These are phyloP conservation scores for Lycocerus yunnanus DNA, from an alignment of 2,888 invertebrate species.

Conservation along the genomic window DNA sequence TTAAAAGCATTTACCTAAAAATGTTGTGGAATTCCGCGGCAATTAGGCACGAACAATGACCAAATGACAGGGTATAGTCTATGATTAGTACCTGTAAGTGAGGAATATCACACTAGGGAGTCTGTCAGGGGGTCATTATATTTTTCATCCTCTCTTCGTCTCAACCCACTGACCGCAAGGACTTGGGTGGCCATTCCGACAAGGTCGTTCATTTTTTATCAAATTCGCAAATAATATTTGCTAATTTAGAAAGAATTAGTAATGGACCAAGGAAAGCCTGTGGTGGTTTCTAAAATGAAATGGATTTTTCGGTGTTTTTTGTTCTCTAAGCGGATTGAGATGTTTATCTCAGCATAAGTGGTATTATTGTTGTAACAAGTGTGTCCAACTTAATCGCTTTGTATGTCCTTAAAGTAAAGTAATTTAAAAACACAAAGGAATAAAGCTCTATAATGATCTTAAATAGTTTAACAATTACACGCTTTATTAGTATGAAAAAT, in stretches of 20 bases:
- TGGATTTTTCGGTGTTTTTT: constrained; percentile 24
- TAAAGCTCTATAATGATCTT: constrained; percentile 10
- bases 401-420: constrained; percentile 15
- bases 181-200: constrained; percentile 36
- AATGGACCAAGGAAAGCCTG: constrained; percentile 29
- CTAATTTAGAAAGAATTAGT: constrained; percentile 33
- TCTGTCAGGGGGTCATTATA: constrained; percentile 36
- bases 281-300: constrained; percentile 25
- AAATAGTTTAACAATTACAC: constrained; percentile 20
- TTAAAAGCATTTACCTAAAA: constrained; percentile 30
- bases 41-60: constrained; percentile 40
- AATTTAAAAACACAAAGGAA: constrained; percentile 26
- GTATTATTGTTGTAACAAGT: constrained; percentile 26
- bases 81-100: constrained; percentile 41
- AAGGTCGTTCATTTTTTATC: constrained; percentile 33
- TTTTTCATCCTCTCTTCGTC: constrained; percentile 14
- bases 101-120: constrained; percentile 44
- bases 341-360: constrained; percentile 25
- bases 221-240: constrained; percentile 28
- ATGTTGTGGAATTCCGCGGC: constrained; percentile 27
- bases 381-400: constrained; percentile 25
- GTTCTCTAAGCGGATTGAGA: constrained; percentile 29
- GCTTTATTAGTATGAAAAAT: constrained; percentile 20
- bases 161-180: constrained; percentile 32
- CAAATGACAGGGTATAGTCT: constrained; percentile 42